phyloP scores from a whole-genome alignment of 2,888 invertebrate genomes.

The Onthophagus sagittarius region DNA sequence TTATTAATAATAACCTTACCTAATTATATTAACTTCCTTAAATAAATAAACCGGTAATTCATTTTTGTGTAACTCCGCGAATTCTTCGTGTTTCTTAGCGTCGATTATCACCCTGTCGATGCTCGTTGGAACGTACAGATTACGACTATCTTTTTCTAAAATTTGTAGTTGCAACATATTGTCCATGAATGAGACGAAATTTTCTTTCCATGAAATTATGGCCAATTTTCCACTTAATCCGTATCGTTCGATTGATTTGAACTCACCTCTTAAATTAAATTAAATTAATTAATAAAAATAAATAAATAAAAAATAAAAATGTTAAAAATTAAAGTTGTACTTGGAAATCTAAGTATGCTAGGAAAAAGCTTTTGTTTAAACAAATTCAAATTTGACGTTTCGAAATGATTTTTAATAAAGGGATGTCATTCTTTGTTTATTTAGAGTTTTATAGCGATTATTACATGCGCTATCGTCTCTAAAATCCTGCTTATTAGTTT shows the following conservation, averaged over 20 bases:
- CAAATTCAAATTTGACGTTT: too few relatives aligned
- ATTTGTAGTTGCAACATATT: conserved; percentile 82
- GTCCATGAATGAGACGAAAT: conserved; percentile 87
- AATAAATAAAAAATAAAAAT: too few relatives aligned
- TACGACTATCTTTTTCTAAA: conserved; percentile 61
- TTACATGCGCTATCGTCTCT: too few relatives aligned
- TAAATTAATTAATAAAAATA: too few relatives aligned
- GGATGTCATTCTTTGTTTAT: too few relatives aligned
- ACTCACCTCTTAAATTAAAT: too few relatives aligned
- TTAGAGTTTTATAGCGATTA: too few relatives aligned
- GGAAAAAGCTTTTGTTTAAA: too few relatives aligned
- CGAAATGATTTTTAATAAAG: too few relatives aligned
- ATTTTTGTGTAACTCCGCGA: conserved; percentile 28
- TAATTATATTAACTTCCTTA: conserved; percentile 39
- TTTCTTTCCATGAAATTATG: conserved; percentile 66
- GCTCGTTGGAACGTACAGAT: conserved; percentile 64
- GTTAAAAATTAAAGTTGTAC: too few relatives aligned
- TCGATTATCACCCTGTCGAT: conserved; percentile 28
- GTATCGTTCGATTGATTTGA: conserved; percentile 31
- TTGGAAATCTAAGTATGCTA: too few relatives aligned
- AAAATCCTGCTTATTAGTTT: too few relatives aligned
- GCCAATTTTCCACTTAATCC: conserved; percentile 46
- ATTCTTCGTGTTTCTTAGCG: conserved; percentile 24
- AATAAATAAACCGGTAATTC: conserved; percentile 45
- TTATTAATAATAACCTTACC: neutral